Evolutionary conservation across 2,888 invertebrate species (phyloP), one percentile per base, ranked within the genome.

Genomic region (Lottia gigantea): DNA sequence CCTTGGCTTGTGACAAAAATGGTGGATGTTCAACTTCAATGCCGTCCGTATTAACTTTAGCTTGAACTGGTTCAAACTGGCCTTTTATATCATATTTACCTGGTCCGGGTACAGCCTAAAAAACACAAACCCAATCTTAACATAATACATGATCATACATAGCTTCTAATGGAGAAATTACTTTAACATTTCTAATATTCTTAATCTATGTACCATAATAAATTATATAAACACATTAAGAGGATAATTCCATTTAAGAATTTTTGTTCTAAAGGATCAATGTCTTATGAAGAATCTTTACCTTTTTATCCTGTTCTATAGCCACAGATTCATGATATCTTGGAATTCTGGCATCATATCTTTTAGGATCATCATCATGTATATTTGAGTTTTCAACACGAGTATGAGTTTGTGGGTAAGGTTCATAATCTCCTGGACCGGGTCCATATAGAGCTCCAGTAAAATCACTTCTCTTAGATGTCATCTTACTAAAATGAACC

Each of bases 381-480:
- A 78, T 68, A 73, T 83, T 81, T 40, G 80, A 66, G 73, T 85
- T 85, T 71, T 85, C 84, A 4, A 79, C 72, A 64, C 73, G 74
- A 46, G 74, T 46, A 23, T 64, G 71, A 1, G 76, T 31, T 14
- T 83, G 80, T 7, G 69, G 64, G 68, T 80, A 84, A 0, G 87
- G 86, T 25, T 88, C 88, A 75, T 88, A 88, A 67, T 87, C 85
- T 4, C 88, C 88, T 0, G 88, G 88, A 8, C 87, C 88, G 0
- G 87, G 88, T 0, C 87, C 88, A 1, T 77, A 69, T 40, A 8
- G 2, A 62, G 79, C 82, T 12, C 85, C 86, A 16, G 70, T 73
- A 67, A 88, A 83, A 67, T 85, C 84, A 66, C 78, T 76, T 47
- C 87, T 71, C 71, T 83, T 82, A 14, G 85, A 81, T 7, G 88